phyloP scores from a whole-genome alignment of 2,113 vertebrate species.

The Chunga burmeisteri region DNA sequence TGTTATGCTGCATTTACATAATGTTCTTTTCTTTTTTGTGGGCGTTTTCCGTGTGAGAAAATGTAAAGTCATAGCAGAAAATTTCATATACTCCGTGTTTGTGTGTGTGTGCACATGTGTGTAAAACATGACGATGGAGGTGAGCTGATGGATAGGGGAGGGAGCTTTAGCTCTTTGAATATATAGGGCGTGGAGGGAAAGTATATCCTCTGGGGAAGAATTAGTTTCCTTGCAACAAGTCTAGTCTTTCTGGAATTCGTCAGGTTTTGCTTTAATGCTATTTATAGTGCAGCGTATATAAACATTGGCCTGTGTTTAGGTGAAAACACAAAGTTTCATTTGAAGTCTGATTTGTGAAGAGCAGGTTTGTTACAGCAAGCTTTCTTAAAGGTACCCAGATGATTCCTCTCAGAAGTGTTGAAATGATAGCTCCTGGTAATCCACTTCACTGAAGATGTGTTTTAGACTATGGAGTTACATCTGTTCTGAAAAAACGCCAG shows the following conservation, averaged over 20 bases:
- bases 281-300: constrained; percentile 56
- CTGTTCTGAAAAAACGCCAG: background rate
- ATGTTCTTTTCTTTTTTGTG: background rate
- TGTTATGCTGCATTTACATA: background rate
- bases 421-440: too few species aligned
- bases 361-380: background rate
- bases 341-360: constrained; percentile 27
- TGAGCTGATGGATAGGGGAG: background rate
- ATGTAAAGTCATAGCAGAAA: background rate
- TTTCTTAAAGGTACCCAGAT: background rate
- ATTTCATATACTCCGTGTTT: accelerated
- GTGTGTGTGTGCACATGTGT: accelerated
- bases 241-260: constrained; percentile 53
- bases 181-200: background rate
- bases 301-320: constrained; percentile 55
- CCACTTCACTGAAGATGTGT: accelerated
- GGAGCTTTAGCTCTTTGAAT: background rate
- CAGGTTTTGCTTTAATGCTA: constrained; percentile 63
- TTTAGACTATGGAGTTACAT: background rate
- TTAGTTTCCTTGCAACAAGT: background rate
- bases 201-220: background rate
- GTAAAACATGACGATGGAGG: background rate
- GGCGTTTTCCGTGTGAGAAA: background rate
- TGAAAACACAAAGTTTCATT: constrained; percentile 60
- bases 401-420: background rate